A percentile compares a stretch with the other conserved stretches of the same genome.
Evolutionary conservation across 2,113 vertebrate genomes (phyloP).

Genomic region (Peromyscus polionotus): DNA sequence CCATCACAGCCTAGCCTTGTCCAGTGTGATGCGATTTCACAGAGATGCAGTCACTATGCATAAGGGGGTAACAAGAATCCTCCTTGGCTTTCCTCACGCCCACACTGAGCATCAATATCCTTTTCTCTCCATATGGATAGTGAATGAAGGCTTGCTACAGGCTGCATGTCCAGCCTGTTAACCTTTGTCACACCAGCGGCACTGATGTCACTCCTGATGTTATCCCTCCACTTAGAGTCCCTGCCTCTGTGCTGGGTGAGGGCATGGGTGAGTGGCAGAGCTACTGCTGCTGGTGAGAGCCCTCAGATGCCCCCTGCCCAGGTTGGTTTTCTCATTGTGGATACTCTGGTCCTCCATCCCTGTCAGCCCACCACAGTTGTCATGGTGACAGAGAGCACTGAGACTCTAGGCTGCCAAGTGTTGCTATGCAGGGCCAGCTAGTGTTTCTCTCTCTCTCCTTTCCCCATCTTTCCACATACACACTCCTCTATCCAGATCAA

Average conservation of each 20-base stretch:
- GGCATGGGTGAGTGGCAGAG: neutral
- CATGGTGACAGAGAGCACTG: neutral
- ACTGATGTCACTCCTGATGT: neutral
- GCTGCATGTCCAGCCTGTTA: neutral
- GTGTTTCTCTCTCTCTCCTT: neutral
- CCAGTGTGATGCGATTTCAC: neutral
- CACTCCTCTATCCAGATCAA: neutral
- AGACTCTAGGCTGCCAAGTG: neutral
- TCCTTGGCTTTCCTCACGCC: neutral
- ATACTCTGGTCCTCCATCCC: neutral
- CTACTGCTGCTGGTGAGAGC: neutral
- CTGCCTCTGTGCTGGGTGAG: neutral
- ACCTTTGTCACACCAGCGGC: rapidly evolving
- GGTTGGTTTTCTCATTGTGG: neutral
- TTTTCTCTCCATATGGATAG: neutral
- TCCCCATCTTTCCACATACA: neutral
- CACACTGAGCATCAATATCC: neutral
- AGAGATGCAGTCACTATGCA: neutral
- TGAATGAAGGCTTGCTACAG: neutral
- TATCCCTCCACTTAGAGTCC: neutral
- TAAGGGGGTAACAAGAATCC: neutral
- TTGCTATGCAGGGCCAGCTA: neutral
- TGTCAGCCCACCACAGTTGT: slow-evolving; percentile 10
- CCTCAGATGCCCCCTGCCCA: neutral
- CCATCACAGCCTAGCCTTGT: neutral